Evolutionary conservation across 2,797 vertebrate genomes (phyloP), one percentile per base, ranked within the genome.

Genomic region (Pteronotus mesoamericanus): DNA sequence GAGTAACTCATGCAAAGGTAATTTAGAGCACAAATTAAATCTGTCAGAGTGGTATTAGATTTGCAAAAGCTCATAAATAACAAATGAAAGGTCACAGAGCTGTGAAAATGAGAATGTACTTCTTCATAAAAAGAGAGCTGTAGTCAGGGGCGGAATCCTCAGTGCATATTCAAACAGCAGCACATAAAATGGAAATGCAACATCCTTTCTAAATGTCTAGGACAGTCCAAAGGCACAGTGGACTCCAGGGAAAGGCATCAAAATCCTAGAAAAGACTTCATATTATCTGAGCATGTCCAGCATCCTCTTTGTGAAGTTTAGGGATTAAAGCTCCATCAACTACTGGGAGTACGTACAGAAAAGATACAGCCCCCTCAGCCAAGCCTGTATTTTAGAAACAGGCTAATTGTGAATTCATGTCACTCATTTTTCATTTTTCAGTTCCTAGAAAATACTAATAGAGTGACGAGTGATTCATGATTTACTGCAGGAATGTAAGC

Each of bases 1-100:
- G 95, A 96, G 95, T 97, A 95, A 96, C 96, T 97, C 97, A 95
- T 94, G 97, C 95, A 97, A 94, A 97, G 95, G 95, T 97, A 97
- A 97, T 97, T 97, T 97, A 95, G 94, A 96, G 91, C 94, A 97
- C 95, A 96, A 97, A 97, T 98, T 97, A 97, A 96, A 97, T 96
- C 96, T 98, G 94, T 95, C 97, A 97, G 92, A 96, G 69, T 89
- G 91, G 94, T 96, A 96, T 97, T 97, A 95, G 94, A 95, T 96
- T 97, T 97, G 94, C 94, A 96, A 96, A 97, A 96, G 94, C 95
- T 97, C 95, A 97, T 97, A 97, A 97, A 97, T 96, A 97, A 97
- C 95, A 92, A 96, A 98, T 96, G 97, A 97, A 97, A 97, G 96
- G 97, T 98, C 96, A 98, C 94, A 95, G 95, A 96, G 86, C 97